Conservation (phyloP, 2,888 invertebrate species). For the Scelioninae gen. 2 region DNA sequence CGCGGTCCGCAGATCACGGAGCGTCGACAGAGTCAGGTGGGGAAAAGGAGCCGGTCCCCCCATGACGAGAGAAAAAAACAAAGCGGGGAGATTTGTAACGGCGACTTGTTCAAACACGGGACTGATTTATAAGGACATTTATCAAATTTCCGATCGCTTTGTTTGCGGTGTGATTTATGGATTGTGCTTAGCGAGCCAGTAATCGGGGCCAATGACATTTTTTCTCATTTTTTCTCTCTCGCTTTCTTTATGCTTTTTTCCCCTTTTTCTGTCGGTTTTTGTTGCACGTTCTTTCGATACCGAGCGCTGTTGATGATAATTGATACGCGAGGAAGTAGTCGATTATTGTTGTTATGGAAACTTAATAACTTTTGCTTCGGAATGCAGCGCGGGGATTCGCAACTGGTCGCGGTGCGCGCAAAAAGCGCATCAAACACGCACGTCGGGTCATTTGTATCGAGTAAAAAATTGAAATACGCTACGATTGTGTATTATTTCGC, state of each 20-base stretch:
- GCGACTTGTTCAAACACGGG: constrained; percentile 29
- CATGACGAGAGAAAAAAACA: too few species aligned
- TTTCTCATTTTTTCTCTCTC: constrained; percentile 14
- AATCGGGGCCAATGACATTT: constrained; percentile 49
- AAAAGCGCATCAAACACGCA: not conserved
- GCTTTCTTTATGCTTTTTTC: constrained; percentile 2
- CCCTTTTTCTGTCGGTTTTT: not conserved
- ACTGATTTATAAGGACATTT: constrained; percentile 47
- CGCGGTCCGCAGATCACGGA: too few species aligned
- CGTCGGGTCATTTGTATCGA: constrained; percentile 11
- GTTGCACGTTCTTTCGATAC: constrained; percentile 9
- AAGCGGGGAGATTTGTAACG: constrained; percentile 10
- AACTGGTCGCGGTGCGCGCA: constrained; percentile 1
- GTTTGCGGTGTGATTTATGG: constrained; percentile 37
- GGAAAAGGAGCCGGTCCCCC: too few species aligned
- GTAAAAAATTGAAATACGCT: not conserved
- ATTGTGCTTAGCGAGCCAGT: constrained; percentile 38
- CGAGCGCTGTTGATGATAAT: constrained; percentile 20
- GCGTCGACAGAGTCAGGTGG: too few species aligned
- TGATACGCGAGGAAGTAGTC: constrained; percentile 31
- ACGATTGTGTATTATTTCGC: too few species aligned
- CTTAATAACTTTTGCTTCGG: constrained; percentile 7
- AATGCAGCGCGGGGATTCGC: not conserved
- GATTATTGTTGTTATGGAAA: constrained; percentile 35
- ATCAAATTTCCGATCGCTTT: constrained; percentile 43